Conservation (phyloP, 2,113 vertebrate species). For the Bambusicola thoracicus region DNA sequence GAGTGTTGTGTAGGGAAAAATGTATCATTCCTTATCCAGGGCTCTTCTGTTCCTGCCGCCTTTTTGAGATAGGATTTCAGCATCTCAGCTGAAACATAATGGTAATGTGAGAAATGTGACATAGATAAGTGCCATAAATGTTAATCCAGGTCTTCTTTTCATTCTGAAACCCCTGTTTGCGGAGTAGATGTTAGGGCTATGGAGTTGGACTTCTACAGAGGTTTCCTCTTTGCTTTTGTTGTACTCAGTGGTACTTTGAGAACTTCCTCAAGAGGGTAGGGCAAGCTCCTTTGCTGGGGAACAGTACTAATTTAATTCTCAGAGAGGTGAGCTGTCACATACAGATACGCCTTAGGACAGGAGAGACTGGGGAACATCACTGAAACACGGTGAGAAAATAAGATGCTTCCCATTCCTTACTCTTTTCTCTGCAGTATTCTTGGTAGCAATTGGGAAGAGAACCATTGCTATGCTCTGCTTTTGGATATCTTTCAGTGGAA, state of each 20-base stretch:
- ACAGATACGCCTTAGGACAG: fast-evolving
- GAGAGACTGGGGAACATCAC: neutral
- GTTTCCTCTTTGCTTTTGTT: neutral
- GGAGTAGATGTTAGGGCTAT: neutral
- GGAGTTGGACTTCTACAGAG: neutral
- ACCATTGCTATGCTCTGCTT: neutral
- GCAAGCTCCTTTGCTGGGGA: neutral
- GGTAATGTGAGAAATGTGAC: slow-evolving; percentile 5
- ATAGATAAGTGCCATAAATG: neutral
- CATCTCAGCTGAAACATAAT: neutral
- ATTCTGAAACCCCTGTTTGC: neutral
- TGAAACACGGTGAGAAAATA: neutral
- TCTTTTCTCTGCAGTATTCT: neutral
- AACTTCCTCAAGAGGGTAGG: neutral
- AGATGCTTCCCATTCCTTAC: neutral
- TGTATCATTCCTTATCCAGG: neutral
- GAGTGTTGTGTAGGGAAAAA: neutral
- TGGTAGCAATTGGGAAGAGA: neutral
- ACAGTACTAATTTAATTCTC: neutral
- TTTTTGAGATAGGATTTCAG: neutral
- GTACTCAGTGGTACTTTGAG: neutral
- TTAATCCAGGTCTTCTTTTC: neutral
- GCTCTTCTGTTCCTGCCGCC: neutral
- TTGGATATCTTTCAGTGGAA: neutral
- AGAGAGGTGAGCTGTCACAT: neutral